phyloP scores from a whole-genome alignment of 2,888 invertebrate species.

The Leptopilina myrica region DNA sequence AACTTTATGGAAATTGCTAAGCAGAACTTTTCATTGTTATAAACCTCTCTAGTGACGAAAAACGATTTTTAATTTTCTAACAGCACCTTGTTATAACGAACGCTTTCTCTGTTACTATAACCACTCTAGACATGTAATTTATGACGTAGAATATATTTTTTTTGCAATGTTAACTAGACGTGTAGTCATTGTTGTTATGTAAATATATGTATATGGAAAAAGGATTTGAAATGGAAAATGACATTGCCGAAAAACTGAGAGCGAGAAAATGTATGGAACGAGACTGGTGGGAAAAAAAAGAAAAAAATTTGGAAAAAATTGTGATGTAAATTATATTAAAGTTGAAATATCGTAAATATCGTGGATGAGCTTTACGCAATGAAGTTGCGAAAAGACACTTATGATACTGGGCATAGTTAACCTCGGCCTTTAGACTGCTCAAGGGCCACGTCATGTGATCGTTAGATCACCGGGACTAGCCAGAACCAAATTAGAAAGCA shows the following conservation, averaged over 20 bases:
- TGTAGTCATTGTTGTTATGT: slow-evolving; percentile 29
- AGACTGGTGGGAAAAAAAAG: background rate
- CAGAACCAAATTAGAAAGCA: slow-evolving; percentile 71
- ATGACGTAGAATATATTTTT: background rate
- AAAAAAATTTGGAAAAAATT: background rate
- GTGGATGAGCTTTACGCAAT: slow-evolving; percentile 22
- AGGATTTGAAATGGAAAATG: too few relatives aligned
- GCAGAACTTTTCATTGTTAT: slow-evolving; percentile 24
- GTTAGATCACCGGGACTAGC: slow-evolving; percentile 65
- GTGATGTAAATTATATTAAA: background rate
- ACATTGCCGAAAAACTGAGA: too few relatives aligned
- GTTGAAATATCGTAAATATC: background rate
- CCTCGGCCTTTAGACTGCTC: slow-evolving; percentile 57
- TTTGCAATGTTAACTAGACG: slow-evolving; percentile 1
- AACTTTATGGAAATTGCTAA: slow-evolving; percentile 9
- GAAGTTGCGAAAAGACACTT: background rate
- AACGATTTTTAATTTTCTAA: slow-evolving; percentile 32
- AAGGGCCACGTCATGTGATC: slow-evolving; percentile 70
- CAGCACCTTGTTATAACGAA: background rate
- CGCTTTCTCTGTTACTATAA: slow-evolving; percentile 1
- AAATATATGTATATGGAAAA: too few relatives aligned
- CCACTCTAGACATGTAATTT: background rate
- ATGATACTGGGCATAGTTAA: slow-evolving; percentile 53
- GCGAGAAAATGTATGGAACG: too few relatives aligned
- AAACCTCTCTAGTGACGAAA: slow-evolving; percentile 19